phyloP scores from a whole-genome alignment of 2,888 invertebrate species.

The Podotricha telesiphe region DNA sequence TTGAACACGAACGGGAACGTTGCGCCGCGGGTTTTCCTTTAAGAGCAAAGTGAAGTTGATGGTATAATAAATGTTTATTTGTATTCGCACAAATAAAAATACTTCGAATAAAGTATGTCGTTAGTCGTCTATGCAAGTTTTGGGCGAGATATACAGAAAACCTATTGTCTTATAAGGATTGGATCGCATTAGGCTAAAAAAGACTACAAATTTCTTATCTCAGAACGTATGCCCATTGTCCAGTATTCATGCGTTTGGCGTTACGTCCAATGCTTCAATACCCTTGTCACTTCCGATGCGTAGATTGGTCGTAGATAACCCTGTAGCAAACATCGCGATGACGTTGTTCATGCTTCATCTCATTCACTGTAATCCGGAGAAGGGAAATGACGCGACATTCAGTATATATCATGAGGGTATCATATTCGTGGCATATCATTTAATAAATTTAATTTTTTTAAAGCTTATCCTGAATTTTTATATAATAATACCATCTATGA shows the following conservation, averaged over 20 bases:
- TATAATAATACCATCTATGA: too few relatives aligned
- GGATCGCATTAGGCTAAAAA: not conserved
- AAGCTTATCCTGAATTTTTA: too few relatives aligned
- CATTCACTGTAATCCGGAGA: constrained; percentile 38
- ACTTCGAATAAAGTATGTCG: not conserved
- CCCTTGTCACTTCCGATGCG: constrained; percentile 28
- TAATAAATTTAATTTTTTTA: too few relatives aligned
- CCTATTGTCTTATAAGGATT: too few relatives aligned
- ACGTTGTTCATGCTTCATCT: constrained; percentile 46
- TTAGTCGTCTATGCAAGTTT: not conserved
- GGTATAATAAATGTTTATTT: constrained; percentile 35
- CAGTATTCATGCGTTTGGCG: not conserved
- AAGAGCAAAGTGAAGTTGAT: constrained; percentile 40
- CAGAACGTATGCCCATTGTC: not conserved
- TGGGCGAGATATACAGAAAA: too few relatives aligned
- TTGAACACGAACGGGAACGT: constrained; percentile 43
- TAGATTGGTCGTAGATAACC: constrained; percentile 52
- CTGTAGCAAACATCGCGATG: constrained; percentile 51
- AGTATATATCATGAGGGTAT: not conserved
- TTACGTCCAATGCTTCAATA: constrained; percentile 3
- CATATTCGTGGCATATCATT: not conserved
- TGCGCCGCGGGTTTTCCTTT: constrained; percentile 40
- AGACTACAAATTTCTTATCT: not conserved
- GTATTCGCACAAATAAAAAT: not conserved
- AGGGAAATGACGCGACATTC: constrained; percentile 37